Base-by-base conservation (phyloP, 35 echinoderm and acorn worm genomes). In the Ophioderma brevispina region DNA sequence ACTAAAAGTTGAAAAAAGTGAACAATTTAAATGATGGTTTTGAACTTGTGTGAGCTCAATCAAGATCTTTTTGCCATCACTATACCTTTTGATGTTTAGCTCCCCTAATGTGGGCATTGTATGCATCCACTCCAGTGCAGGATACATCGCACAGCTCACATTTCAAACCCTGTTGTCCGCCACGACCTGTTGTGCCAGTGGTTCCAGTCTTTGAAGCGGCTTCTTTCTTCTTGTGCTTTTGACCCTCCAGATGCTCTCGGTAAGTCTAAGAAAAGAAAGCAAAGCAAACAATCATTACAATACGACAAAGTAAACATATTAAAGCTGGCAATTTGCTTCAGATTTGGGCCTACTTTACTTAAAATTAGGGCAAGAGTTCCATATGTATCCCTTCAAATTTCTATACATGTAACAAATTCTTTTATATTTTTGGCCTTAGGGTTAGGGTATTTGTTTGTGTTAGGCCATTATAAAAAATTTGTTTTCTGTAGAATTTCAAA, bases 151-250 rank as follows among this genome's bases (percentile, higher is more conserved):
- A 98, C 15, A 98, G 93, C 43, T 98, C 96, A 93, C 96, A 98
- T 31, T 94, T 78, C 41, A 88, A 84, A 32, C 86, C 91, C n/a
- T 92, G 90, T 52, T 91, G 85, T 33, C 90, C 90, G 30, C 90
- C 80, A 76, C 94, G 87, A 33, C 84, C 78, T 13, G 78, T 77
- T 4, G 84, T 84, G 33, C 55, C 78, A 31, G 76, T 81, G 13
- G 49, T 85, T 15, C 91, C 86, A 15, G 78, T 86, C 82, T 98
- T 98, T 40, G 75, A 33, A 18, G 90, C 90, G 17, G 64, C 43
- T 87, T 98, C 96, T 76, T 98, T 98, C 92, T 98, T 98, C 93
- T 98, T 98, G 79, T 98, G 96, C 85, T 98, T 98, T 50, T 98
- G 96, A 36, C 96, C 96, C 31, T 98, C 96, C 1, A 98, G 84